Evolutionary conservation across 2,797 vertebrate species (phyloP).

Genomic region (Nasua narica): DNA sequence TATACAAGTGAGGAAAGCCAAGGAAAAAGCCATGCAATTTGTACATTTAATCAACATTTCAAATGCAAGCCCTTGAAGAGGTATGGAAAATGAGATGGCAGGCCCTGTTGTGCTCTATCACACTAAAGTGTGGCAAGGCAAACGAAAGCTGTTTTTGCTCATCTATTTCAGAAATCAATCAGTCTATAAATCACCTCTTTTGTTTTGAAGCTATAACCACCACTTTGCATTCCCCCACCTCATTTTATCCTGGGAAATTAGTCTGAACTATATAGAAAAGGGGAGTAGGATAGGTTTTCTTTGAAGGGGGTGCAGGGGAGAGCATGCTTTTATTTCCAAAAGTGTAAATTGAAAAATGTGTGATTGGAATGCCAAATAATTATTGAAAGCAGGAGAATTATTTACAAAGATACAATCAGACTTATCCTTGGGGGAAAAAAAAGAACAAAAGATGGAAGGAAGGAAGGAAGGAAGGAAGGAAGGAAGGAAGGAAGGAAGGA

Average conservation of each 20-base stretch:
- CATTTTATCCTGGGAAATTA: slow-evolving; percentile 64
- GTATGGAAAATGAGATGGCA: slow-evolving; percentile 65
- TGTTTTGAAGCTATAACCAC: slow-evolving; percentile 34
- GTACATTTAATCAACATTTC: slow-evolving; percentile 69
- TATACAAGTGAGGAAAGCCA: background rate
- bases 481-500: background rate
- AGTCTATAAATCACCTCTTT: slow-evolving; percentile 47
- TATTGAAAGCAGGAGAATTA: background rate
- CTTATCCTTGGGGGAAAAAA: background rate
- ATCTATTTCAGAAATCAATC: slow-evolving; percentile 60
- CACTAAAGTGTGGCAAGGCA: slow-evolving; percentile 36
- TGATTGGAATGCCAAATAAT: slow-evolving; percentile 52
- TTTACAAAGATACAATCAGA: slow-evolving; percentile 67
- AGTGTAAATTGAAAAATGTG: slow-evolving; percentile 67
- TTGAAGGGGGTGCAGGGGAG: background rate
- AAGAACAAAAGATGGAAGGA: background rate
- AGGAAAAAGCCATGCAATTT: slow-evolving; percentile 55
- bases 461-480: background rate
- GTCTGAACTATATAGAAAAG: background rate
- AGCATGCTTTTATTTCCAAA: slow-evolving; percentile 11
- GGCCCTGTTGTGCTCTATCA: slow-evolving; percentile 35
- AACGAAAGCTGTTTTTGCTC: slow-evolving; percentile 49
- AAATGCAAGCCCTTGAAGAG: slow-evolving; percentile 29
- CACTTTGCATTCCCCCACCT: background rate
- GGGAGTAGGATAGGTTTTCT: background rate